Conservation (phyloP, 2,113 vertebrate genomes). For the Antennarius striatus region DNA sequence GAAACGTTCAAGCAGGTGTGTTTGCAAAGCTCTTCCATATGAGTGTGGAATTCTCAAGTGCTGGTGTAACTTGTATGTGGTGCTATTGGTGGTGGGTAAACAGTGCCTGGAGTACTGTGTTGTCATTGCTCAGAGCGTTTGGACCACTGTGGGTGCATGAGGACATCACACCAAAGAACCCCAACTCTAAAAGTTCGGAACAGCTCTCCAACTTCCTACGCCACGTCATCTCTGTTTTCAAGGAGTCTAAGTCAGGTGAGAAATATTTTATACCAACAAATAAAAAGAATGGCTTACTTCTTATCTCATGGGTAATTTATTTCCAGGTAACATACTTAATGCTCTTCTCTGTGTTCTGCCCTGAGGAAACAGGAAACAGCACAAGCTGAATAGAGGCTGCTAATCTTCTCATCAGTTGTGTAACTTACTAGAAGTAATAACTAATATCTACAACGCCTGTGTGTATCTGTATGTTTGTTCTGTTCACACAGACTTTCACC, state of each 20-base stretch:
- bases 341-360: neutral
- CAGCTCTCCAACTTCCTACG: constrained; percentile 95
- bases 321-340: neutral
- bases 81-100: constrained; percentile 79
- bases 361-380: neutral
- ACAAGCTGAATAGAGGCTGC: neutral
- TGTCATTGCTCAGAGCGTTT: constrained; percentile 87
- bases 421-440: neutral
- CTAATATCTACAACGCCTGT: neutral
- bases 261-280: neutral
- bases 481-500: constrained; percentile 86
- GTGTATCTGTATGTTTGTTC: neutral
- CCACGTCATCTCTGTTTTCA: constrained; percentile 95
- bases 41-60: constrained; percentile 13
- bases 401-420: neutral
- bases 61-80: constrained; percentile 66
- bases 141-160: constrained; percentile 98
- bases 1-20: neutral
- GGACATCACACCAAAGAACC: constrained; percentile 98
- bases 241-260: constrained; percentile 95
- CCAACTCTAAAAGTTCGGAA: constrained; percentile 94
- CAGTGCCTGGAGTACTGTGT: constrained; percentile 83
- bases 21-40: neutral
- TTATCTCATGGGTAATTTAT: neutral
- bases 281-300: neutral